These are phyloP conservation scores for Sclerurus mexicanus DNA, from an alignment of 2,113 vertebrate genomes.

Conservation along the genomic window DNA sequence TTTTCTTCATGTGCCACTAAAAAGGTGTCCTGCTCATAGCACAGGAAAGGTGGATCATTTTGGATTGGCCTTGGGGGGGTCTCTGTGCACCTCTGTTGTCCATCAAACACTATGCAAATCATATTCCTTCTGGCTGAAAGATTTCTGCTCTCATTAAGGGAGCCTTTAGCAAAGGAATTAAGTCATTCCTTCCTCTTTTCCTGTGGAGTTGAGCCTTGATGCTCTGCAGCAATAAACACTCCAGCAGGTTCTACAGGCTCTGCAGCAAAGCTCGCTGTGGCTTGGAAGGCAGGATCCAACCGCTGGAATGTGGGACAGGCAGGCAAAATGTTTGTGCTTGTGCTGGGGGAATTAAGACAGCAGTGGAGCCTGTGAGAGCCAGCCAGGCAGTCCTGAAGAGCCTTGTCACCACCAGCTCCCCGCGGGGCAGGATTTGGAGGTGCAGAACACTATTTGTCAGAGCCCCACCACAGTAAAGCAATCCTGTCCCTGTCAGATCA, in stretches of 20 bases:
- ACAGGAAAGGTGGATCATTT: not conserved
- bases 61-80: rapidly evolving
- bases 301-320: not conserved
- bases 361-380: not conserved
- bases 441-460: not conserved
- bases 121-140: not conserved
- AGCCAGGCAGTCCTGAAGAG: rapidly evolving
- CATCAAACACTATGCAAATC: not conserved
- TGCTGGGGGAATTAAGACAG: not conserved
- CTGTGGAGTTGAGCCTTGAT: not conserved
- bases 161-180: not conserved
- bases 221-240: not conserved
- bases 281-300: not conserved
- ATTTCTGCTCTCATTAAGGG: not conserved
- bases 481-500: not conserved
- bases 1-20: not conserved
- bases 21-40: not conserved
- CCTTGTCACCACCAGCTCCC: rapidly evolving
- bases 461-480: not conserved
- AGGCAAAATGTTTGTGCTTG: not conserved
- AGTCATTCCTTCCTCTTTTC: not conserved
- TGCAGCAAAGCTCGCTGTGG: not conserved
- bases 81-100: not conserved
- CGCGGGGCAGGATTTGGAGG: rapidly evolving
- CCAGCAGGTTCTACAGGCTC: slow-evolving; percentile 22